Percentiles rank a stretch among this genome's conserved stretches.
Conservation (phyloP, 2,888 invertebrate genomes). For the Chironomus riparius region DNA sequence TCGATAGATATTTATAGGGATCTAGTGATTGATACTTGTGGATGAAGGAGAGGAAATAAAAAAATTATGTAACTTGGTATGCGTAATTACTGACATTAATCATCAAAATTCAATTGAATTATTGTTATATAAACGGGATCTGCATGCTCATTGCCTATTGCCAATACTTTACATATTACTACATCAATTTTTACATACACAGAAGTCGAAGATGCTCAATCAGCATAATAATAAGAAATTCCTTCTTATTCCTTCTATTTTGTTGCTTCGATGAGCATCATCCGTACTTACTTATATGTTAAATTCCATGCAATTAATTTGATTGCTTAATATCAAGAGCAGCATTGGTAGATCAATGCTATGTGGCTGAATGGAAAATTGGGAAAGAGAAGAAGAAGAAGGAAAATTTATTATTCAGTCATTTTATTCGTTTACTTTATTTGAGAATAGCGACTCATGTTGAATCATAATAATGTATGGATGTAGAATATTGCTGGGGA, state of each 20-base stretch:
- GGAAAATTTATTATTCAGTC: conserved; percentile 5
- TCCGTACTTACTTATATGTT: not conserved
- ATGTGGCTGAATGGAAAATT: not conserved
- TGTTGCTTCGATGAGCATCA: not conserved
- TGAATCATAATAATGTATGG: conserved; percentile 5
- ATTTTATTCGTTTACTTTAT: not conserved
- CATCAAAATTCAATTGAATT: conserved; percentile 5
- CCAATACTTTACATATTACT: not conserved
- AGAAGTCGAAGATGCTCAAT: not conserved
- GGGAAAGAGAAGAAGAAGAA: not conserved
- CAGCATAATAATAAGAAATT: not conserved
- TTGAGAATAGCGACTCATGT: not conserved
- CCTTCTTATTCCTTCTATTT: no score
- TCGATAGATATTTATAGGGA: not conserved
- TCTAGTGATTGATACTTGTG: not conserved
- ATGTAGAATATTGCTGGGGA: not conserved
- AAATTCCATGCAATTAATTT: conserved; percentile 10
- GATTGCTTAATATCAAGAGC: not conserved
- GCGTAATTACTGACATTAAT: conserved; percentile 1
- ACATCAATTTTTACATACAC: not conserved
- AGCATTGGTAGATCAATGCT: not conserved
- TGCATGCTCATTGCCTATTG: not conserved
- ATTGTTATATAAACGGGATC: not conserved
- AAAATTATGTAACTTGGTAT: not conserved
- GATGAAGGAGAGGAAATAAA: not conserved